Evolutionary conservation across 2,797 vertebrate species (phyloP).

Genomic region (Rhinoraja longicauda): DNA sequence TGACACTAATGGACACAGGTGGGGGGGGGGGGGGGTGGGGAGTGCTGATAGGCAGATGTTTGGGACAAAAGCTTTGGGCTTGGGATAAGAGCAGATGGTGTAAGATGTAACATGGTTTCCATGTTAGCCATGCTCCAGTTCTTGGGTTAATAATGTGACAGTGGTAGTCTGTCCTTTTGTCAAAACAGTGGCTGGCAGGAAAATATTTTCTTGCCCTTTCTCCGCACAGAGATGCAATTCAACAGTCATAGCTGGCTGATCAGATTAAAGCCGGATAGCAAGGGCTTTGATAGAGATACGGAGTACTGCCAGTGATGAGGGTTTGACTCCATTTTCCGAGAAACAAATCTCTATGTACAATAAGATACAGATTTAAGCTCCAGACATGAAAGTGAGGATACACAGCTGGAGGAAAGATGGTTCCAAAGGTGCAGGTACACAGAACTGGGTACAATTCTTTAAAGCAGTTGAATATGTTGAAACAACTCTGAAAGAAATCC

Average conservation of each 20-base stretch:
- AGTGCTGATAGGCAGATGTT: too few relatives aligned
- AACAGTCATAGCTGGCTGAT: not conserved
- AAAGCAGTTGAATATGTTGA: not conserved
- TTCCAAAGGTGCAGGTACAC: not conserved
- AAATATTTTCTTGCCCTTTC: not conserved
- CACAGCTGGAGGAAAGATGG: not conserved
- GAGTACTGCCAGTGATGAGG: not conserved
- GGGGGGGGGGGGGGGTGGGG: too few relatives aligned
- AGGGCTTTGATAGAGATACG: not conserved
- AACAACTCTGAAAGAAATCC: not conserved
- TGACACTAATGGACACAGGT: too few relatives aligned
- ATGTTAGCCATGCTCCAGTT: not conserved
- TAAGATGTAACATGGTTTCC: not conserved
- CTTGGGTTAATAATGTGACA: not conserved
- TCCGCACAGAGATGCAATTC: not conserved
- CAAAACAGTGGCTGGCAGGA: slow-evolving; percentile 2
- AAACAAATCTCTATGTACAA: not conserved
- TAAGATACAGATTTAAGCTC: not conserved
- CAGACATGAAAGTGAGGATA: not conserved
- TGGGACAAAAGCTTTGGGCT: too few relatives aligned
- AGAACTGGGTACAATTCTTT: not conserved
- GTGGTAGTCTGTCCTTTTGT: not conserved
- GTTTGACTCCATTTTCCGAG: not conserved
- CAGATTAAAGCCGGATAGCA: not conserved
- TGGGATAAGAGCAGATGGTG: too few relatives aligned